Base-by-base conservation (phyloP, 2,797 vertebrate genomes). In the Notolepis coatsorum region DNA sequence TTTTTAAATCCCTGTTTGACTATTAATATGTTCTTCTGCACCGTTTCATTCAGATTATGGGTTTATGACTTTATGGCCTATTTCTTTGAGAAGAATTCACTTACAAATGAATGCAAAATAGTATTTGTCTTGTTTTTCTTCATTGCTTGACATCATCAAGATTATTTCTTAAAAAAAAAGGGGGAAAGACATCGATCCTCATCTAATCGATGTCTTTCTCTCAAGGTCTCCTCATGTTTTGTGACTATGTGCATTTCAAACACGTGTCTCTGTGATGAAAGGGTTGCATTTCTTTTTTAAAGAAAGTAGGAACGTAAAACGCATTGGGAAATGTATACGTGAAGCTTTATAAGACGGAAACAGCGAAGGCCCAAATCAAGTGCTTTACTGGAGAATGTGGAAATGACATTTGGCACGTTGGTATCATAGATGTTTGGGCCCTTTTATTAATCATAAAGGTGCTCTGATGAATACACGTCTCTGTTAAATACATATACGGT, bases 1-100 rank as follows among this genome's bases (percentile, higher is more conserved):
- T 31, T 72, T 71, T 75, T 84, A 38, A 6, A 31, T 17, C 71
- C 75, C 67, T 81, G 64, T 80, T 77, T 63, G 45, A 68, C 68
- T 75, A 66, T 76, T 72, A 65, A 75, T 76, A 7, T 54, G 2
- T 56, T 45, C 39, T 42, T 65, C 59, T 12, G 9, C 28, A 59
- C 68, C 5, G 53, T 78, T 61, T 71, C 46, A 35, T 60, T 68
- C 17, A 30, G 1, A 42, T 55, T 17, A 18, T 13, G 24, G 33
- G 8, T 28, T n/a, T 2, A 23, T 24, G 10, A 24, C 20, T 7
- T 58, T 4, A 35, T 31, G 17, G 7, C 42, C 30, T n/a, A n/a
- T n/a, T n/a, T n/a, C 18, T 31, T 23, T 15, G 24, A 18, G 13
- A 25, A 10, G 54, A 24, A 41, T 35, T 13, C 2, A 35, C 17